A percentile compares a stretch with the other conserved stretches of the same genome.
phyloP scores from a whole-genome alignment of 2,888 invertebrate species.

The Amphipyra berbera region DNA sequence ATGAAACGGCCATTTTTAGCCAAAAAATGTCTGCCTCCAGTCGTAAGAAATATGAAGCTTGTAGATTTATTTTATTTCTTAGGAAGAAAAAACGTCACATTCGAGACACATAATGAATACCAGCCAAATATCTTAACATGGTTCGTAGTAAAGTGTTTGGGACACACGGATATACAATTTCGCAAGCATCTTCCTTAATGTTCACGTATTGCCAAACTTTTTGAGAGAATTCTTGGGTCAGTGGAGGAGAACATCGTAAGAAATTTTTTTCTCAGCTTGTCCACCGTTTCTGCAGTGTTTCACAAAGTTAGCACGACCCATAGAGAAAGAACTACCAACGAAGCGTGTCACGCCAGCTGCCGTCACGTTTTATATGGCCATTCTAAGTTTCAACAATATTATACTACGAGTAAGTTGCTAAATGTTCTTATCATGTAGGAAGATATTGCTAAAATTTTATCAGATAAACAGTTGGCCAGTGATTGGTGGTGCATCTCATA shows the following conservation, averaged over 20 bases:
- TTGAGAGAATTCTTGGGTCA: neutral
- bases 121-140: conserved; percentile 67
- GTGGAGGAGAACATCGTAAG: too few relatives aligned
- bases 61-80: conserved; percentile 57
- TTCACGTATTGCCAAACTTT: neutral
- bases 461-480: too few relatives aligned
- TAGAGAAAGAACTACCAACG: conserved; percentile 74
- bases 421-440: too few relatives aligned
- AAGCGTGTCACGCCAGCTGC: conserved; percentile 72
- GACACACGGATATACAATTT: conserved; percentile 21
- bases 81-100: conserved; percentile 56
- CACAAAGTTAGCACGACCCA: conserved; percentile 51
- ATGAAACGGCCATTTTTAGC: conserved; percentile 58
- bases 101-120: conserved; percentile 63
- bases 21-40: conserved; percentile 58
- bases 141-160: conserved; percentile 26
- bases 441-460: too few relatives aligned
- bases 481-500: too few relatives aligned
- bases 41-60: conserved; percentile 62
- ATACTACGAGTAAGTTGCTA: too few relatives aligned
- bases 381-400: conserved; percentile 51
- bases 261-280: too few relatives aligned
- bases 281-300: conserved; percentile 28
- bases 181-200: neutral
- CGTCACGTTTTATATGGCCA: conserved; percentile 74